These are phyloP conservation scores for Megathymus violae DNA, from an alignment of 1,140 invertebrate species.

Conservation along the genomic window DNA sequence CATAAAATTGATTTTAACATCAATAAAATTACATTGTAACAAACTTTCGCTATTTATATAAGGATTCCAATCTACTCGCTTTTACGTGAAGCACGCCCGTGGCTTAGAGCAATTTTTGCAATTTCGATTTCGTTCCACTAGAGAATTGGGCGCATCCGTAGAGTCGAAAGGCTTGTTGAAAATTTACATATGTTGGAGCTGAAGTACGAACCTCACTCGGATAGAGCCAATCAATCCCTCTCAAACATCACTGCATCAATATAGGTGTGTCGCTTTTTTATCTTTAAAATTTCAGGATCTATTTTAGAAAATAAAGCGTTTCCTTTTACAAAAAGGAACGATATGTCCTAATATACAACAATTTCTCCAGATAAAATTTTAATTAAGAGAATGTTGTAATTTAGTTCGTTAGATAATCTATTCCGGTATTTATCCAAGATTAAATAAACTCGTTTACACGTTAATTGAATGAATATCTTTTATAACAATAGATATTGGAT, in stretches of 20 bases:
- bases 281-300: background rate
- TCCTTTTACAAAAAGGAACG: background rate
- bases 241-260: conserved; percentile 52
- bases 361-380: too few species aligned
- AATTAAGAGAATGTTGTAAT: too few species aligned
- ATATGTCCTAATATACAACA: too few species aligned
- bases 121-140: conserved; percentile 68
- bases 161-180: conserved; percentile 70
- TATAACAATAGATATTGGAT: too few species aligned
- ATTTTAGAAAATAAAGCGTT: background rate
- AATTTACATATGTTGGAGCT: conserved; percentile 68
- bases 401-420: too few species aligned
- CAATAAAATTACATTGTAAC: too few species aligned
- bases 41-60: too few species aligned
- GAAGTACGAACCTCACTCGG: conserved; percentile 49
- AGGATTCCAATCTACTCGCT: background rate
- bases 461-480: too few species aligned
- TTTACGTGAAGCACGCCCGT: background rate
- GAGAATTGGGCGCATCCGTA: conserved; percentile 71
- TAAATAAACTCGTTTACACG: too few species aligned
- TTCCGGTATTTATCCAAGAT: too few species aligned
- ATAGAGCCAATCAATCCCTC: conserved; percentile 67
- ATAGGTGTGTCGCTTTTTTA: background rate
- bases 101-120: conserved; percentile 66
- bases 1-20: background rate